Evolutionary conservation across 2,797 vertebrate species (phyloP).

Genomic region (Acestrorhynchus altus): DNA sequence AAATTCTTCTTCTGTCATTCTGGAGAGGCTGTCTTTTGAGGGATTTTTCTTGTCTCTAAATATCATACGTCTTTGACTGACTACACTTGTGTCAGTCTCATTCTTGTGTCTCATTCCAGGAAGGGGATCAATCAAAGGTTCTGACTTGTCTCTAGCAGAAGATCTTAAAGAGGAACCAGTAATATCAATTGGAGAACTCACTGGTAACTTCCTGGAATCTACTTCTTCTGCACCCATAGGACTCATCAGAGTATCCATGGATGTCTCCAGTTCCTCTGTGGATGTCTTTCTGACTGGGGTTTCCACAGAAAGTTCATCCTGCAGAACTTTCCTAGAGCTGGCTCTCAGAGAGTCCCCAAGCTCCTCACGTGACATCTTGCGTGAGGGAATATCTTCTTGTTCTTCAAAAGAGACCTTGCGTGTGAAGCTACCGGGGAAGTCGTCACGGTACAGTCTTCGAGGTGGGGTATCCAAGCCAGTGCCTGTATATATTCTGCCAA

Average conservation of each 20-base stretch:
- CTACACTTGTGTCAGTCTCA: constrained; percentile 53
- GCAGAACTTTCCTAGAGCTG: constrained; percentile 58
- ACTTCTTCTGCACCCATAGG: constrained; percentile 20
- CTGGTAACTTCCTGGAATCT: constrained; percentile 41
- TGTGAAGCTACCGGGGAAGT: constrained; percentile 62
- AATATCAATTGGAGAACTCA: constrained; percentile 19
- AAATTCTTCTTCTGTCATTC: constrained; percentile 62
- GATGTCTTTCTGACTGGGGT: constrained; percentile 42
- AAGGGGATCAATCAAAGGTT: constrained; percentile 55
- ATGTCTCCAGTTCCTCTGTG: constrained; percentile 43
- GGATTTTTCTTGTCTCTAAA: constrained; percentile 63
- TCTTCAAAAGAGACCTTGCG: constrained; percentile 66
- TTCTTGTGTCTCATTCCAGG: constrained; percentile 59
- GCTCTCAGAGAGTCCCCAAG: constrained; percentile 62
- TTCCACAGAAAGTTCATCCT: constrained; percentile 54
- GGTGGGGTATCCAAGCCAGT: constrained; percentile 66
- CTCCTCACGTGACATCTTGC: constrained; percentile 83
- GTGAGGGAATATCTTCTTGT: constrained; percentile 76
- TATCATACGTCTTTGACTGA: constrained; percentile 57
- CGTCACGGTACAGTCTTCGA: constrained; percentile 67
- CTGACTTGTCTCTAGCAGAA: constrained; percentile 44
- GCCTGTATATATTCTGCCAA: constrained; percentile 82
- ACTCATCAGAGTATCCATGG: constrained; percentile 18
- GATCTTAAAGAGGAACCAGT: constrained; percentile 32
- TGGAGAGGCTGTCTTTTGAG: constrained; percentile 59